Conservation (phyloP, 2,113 vertebrate species). For the Coryphaenoides rupestris region DNA sequence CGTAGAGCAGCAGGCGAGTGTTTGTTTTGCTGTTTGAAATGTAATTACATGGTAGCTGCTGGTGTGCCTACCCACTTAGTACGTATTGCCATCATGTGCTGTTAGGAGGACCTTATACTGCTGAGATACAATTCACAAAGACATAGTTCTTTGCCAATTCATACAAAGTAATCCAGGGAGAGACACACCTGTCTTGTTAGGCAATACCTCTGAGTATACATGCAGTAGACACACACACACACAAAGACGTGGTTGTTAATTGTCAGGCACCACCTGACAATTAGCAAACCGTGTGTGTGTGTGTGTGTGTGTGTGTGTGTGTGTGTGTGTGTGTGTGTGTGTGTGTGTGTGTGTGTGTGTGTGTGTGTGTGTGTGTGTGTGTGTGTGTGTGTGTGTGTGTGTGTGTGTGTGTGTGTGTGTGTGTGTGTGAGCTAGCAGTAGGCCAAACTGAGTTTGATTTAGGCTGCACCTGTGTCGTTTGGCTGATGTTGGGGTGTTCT, state of each 20-base stretch:
- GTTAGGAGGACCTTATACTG: too few relatives aligned
- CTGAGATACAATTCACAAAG: too few relatives aligned
- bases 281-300: background rate
- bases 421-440: background rate
- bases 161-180: too few relatives aligned
- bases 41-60: too few relatives aligned
- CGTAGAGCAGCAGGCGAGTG: too few relatives aligned
- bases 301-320: background rate
- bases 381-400: constrained; percentile 1
- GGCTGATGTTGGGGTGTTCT: background rate
- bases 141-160: too few relatives aligned
- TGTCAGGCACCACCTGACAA: background rate
- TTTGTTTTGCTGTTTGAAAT: too few relatives aligned
- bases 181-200: too few relatives aligned
- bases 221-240: background rate
- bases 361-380: background rate
- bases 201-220: too few relatives aligned
- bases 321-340: background rate
- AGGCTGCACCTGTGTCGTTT: background rate
- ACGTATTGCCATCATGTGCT: too few relatives aligned
- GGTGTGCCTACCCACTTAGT: too few relatives aligned
- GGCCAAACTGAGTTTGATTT: constrained; percentile 1
- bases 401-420: background rate
- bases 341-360: constrained; percentile 1
- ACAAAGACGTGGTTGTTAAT: background rate